Base-by-base conservation (phyloP, 2,797 vertebrate genomes). In the Cottoperca gobio region DNA sequence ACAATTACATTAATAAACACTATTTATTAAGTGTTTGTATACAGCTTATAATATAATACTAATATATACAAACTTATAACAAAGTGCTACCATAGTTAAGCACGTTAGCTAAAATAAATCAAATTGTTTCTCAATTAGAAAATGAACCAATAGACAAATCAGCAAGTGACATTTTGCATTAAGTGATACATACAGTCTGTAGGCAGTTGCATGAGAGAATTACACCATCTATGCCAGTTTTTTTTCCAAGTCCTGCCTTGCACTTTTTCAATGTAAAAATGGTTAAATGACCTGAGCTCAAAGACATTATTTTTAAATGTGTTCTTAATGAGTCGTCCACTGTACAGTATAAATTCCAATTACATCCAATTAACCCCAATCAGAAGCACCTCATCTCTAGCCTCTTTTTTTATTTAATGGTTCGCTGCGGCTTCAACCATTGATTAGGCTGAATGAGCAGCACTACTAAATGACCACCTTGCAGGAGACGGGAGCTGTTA, bases 351-450 rank as follows among this genome's bases (percentile, higher is more conserved):
- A 97, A 97, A 97, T 97, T 97, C 95, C 95, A 97, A 97, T 97
- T 97, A 97, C 96, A 97, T 96, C 95, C 96, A 97, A 97, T 98
- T 98, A 98, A 97, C 97, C 97, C 96, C 96, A 97, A 97, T 97
- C 96, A 97, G 95, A 96, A 94, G 95, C 95, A 91, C 95, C 96
- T 96, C 95, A 94, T 96, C 95, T 95, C 92, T 73, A 92, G 91
- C 87, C 89, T 93, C 96, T 90, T 94, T 96, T 97, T 96, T 95
- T 96, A 97, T 97, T 98, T 97, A 96, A 97, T 96, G 97, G 94
- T 96, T 97, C 94, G 94, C 94, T 96, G 96, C 95, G 86, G 94
- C 92, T 95, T 95, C 94, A 95, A 95, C 95, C 93, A 96, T 96
- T 95, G 96, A 96, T 96, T 95, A 95, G 95, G 94, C 95, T 96